phyloP scores from a whole-genome alignment of 1,140 invertebrate species.

The Streblospio benedicti region DNA sequence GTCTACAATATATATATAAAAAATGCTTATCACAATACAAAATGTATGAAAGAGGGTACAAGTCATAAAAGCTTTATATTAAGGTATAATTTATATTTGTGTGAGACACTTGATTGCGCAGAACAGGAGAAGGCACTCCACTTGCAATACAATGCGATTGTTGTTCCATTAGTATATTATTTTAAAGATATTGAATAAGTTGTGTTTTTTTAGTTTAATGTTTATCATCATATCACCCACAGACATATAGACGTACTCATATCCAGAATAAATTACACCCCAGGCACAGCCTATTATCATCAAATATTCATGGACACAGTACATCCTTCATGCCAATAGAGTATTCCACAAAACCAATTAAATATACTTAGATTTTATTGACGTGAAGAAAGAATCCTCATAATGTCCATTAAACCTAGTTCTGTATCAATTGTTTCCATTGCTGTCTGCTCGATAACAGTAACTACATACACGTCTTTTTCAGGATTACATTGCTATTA shows the following conservation, averaged over 20 bases:
- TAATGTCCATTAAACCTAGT: neutral
- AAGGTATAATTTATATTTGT: neutral
- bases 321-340: too few species aligned
- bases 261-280: neutral
- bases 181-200: neutral
- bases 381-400: too few species aligned
- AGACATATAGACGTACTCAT: neutral
- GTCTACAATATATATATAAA: neutral
- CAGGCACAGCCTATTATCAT: too few species aligned
- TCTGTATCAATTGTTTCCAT: neutral
- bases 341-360: neutral
- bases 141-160: too few species aligned
- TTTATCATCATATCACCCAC: neutral
- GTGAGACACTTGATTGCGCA: neutral
- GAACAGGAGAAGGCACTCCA: too few species aligned
- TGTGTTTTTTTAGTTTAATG: neutral
- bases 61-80: neutral
- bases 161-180: neutral
- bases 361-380: too few species aligned
- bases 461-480: too few species aligned
- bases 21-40: neutral
- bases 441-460: too few species aligned
- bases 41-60: neutral
- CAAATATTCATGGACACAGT: too few species aligned
- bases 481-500: too few species aligned